phyloP scores from a whole-genome alignment of 1,140 invertebrate genomes.

The Hyles vespertilio region DNA sequence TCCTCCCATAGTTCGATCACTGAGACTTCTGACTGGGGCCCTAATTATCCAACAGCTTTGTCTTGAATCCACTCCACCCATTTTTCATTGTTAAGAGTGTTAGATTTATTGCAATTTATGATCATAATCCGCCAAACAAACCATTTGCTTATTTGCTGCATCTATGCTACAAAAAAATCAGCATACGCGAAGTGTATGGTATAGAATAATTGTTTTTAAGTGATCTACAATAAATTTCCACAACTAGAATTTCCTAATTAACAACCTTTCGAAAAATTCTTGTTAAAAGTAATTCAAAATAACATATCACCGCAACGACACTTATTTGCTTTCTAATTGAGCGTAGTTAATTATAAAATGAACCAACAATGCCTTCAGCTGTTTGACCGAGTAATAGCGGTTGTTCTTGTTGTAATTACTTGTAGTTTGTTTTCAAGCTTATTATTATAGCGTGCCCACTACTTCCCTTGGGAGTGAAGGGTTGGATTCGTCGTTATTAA shows the following conservation, averaged over 20 bases:
- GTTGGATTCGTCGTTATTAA: constrained; percentile 53
- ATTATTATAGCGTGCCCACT: constrained; percentile 56
- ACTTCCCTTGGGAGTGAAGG: constrained; percentile 45
- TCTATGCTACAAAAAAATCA: not conserved
- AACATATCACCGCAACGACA: constrained; percentile 23
- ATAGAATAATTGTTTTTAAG: not conserved
- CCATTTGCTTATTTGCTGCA: not conserved
- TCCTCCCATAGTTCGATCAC: too few species aligned
- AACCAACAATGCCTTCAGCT: constrained; percentile 35
- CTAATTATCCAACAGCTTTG: too few species aligned
- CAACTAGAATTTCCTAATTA: too few species aligned
- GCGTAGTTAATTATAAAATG: constrained; percentile 48
- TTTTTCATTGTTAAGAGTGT: too few species aligned
- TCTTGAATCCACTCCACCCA: too few species aligned
- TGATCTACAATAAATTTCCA: too few species aligned
- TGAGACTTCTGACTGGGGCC: too few species aligned
- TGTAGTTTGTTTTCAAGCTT: constrained; percentile 64
- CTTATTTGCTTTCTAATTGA: constrained; percentile 41
- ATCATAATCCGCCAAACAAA: not conserved
- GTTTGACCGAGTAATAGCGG: constrained; percentile 59
- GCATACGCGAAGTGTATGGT: not conserved
- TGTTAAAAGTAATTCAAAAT: not conserved
- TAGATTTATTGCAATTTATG: constrained; percentile 2
- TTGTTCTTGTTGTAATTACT: constrained; percentile 67
- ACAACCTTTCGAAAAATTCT: too few species aligned